phyloP scores from a whole-genome alignment of 2,113 vertebrate genomes.

The Gasterosteus aculeatus region DNA sequence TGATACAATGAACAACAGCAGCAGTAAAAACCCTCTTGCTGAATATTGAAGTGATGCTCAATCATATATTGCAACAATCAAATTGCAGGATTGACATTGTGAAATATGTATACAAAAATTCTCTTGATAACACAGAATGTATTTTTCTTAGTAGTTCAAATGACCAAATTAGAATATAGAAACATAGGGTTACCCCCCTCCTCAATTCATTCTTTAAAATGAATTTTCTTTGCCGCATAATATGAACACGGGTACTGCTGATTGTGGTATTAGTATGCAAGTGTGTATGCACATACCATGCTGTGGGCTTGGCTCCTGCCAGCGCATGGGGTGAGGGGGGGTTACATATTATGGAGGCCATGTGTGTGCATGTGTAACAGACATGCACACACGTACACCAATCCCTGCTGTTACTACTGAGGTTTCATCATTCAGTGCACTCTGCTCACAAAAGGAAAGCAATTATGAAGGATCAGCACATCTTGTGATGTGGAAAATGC shows the following conservation, averaged over 20 bases:
- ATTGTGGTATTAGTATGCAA: constrained; percentile 34
- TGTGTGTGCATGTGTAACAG: constrained; percentile 25
- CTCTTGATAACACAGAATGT: background rate
- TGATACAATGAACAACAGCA: background rate
- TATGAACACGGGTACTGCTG: constrained; percentile 2
- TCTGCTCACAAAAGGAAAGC: constrained; percentile 50
- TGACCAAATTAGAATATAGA: background rate
- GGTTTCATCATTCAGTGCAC: constrained; percentile 58
- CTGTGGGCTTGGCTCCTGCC: constrained; percentile 34
- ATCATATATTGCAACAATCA: background rate
- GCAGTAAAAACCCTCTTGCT: background rate
- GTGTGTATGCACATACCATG: constrained; percentile 32
- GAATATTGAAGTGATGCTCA: background rate
- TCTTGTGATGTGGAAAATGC: constrained; percentile 59
- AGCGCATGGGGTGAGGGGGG: background rate
- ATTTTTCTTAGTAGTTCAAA: background rate
- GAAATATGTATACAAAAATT: background rate
- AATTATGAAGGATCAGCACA: constrained; percentile 49
- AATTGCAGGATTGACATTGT: background rate
- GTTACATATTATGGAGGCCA: constrained; percentile 27
- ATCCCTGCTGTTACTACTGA: constrained; percentile 43
- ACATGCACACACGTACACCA: constrained; percentile 15
- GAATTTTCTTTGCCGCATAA: constrained; percentile 20
- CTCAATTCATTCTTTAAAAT: constrained; percentile 10
- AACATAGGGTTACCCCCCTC: background rate